Evolutionary conservation across 1,140 invertebrate genomes (phyloP).

Genomic region (Saxidomus purpurata): DNA sequence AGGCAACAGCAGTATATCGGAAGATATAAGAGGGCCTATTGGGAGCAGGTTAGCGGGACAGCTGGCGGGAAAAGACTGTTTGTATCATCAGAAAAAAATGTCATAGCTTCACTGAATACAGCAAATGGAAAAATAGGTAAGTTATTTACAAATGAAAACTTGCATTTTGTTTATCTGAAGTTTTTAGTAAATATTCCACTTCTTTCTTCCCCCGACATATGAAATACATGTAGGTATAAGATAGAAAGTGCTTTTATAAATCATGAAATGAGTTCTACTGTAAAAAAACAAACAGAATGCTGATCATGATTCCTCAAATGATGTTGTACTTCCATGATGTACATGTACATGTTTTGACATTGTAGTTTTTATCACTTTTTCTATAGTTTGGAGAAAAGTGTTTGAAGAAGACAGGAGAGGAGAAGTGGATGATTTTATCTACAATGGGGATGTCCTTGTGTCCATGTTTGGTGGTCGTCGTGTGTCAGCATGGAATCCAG

Average conservation of each 20-base stretch:
- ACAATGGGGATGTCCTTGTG: slow-evolving; percentile 49
- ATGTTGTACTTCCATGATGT: too few relatives aligned
- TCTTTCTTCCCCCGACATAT: too few relatives aligned
- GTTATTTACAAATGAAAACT: too few relatives aligned
- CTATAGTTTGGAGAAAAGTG: slow-evolving; percentile 80
- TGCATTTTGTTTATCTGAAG: too few relatives aligned
- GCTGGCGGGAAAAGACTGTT: slow-evolving; percentile 91
- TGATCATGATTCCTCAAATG: too few relatives aligned
- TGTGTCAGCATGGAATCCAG: slow-evolving; percentile 29
- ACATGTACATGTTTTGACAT: too few relatives aligned
- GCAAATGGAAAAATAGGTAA: slow-evolving; percentile 90
- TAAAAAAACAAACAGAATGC: too few relatives aligned
- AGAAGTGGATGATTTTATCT: slow-evolving; percentile 75
- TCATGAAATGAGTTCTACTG: too few relatives aligned
- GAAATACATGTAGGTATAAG: too few relatives aligned
- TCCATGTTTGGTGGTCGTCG: slow-evolving; percentile 44
- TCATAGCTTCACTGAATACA: slow-evolving; percentile 93
- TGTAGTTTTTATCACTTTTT: too few relatives aligned
- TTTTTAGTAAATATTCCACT: too few relatives aligned
- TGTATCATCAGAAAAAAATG: slow-evolving; percentile 95
- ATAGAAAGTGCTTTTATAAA: too few relatives aligned
- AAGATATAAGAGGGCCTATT: slow-evolving; percentile 91
- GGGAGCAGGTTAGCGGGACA: slow-evolving; percentile 89
- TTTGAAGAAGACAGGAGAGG: slow-evolving; percentile 79
- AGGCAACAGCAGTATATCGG: slow-evolving; percentile 95